Evolutionary conservation across 2,888 invertebrate species (phyloP).

Genomic region (Apamea epomidion): DNA sequence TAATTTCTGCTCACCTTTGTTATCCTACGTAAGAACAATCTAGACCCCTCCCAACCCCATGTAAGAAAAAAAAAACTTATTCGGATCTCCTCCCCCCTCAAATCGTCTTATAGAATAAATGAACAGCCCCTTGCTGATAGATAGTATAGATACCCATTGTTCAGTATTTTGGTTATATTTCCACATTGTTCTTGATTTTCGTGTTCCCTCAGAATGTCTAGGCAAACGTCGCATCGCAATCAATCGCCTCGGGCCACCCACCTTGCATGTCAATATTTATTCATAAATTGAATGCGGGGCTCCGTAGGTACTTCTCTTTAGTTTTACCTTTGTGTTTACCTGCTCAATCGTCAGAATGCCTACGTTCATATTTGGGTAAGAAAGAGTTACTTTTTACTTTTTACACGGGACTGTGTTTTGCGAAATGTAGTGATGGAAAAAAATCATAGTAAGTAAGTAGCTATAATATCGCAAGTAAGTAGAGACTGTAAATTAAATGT

Average conservation of each 20-base stretch:
- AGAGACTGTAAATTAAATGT: slow-evolving; percentile 31
- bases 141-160: not conserved
- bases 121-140: not conserved
- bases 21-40: too few species aligned
- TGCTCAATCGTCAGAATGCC: not conserved
- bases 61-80: too few species aligned
- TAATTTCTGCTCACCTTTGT: too few species aligned
- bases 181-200: slow-evolving; percentile 44
- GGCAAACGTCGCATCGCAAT: slow-evolving; percentile 62
- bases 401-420: not conserved
- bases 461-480: not conserved
- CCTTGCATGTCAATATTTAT: slow-evolving; percentile 70
- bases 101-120: not conserved
- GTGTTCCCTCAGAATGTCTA: slow-evolving; percentile 28
- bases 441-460: slow-evolving; percentile 11
- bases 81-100: too few species aligned
- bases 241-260: slow-evolving; percentile 64
- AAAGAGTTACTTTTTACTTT: not conserved
- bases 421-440: not conserved
- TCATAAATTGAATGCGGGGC: slow-evolving; percentile 57
- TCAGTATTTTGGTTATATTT: slow-evolving; percentile 5
- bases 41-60: too few species aligned
- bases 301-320: slow-evolving; percentile 14
- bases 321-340: slow-evolving; percentile 36
- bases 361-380: not conserved